Evolutionary conservation across 1,140 invertebrate species (phyloP).

Genomic region (Apocrypta bakeri): DNA sequence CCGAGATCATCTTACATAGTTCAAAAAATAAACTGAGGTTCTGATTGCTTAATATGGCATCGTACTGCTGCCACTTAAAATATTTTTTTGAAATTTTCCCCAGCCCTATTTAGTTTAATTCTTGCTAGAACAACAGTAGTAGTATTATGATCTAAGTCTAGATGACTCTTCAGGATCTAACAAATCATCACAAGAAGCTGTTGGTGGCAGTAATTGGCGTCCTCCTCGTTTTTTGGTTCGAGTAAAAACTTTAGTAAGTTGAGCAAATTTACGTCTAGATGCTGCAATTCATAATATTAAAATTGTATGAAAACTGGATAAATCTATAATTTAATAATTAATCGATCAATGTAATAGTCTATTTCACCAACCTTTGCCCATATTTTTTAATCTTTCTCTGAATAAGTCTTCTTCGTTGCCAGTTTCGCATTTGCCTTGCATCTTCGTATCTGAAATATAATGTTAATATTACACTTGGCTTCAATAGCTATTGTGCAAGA

Average conservation of each 20-base stretch:
- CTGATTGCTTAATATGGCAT: neutral
- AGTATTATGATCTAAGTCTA: constrained; percentile 32
- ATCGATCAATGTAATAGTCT: neutral
- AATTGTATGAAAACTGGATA: too few relatives aligned
- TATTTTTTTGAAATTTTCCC: constrained; percentile 24
- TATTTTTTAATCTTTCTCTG: constrained; percentile 88
- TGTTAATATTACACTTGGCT: neutral
- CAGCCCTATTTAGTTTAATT: neutral
- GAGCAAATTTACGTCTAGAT: constrained; percentile 87
- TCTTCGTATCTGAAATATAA: constrained; percentile 66
- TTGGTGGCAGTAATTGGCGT: constrained; percentile 69
- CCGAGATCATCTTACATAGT: constrained; percentile 26
- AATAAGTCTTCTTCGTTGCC: constrained; percentile 82
- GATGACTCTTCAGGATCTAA: constrained; percentile 71
- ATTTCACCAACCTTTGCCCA: constrained; percentile 83
- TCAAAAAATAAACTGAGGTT: constrained; percentile 42
- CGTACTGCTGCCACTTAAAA: constrained; percentile 8
- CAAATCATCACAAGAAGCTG: constrained; percentile 71
- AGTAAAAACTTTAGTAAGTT: constrained; percentile 85
- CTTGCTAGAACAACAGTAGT: neutral
- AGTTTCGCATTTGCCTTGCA: constrained; percentile 63
- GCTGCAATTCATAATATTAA: constrained; percentile 72
- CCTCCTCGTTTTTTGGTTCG: constrained; percentile 81
- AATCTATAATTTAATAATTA: too few relatives aligned
- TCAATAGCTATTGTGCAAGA: neutral